These are phyloP conservation scores for Suricata suricatta DNA, from an alignment of 2,113 vertebrate genomes.

Conservation along the genomic window DNA sequence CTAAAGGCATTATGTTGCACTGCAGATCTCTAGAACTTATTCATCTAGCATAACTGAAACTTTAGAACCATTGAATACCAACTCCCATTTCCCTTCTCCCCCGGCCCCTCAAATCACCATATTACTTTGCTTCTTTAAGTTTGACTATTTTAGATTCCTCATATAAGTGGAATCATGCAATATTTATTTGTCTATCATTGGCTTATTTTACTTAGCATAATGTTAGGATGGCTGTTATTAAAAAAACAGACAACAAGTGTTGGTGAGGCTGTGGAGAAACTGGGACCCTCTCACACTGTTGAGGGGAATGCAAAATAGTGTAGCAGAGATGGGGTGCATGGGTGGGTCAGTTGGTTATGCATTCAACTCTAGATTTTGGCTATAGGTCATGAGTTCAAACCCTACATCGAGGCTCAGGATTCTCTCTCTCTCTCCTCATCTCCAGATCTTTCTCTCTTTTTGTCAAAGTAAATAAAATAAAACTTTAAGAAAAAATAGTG, in stretches of 20 bases:
- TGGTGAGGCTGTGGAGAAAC: not conserved
- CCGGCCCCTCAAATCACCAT: not conserved
- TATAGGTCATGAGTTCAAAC: no score
- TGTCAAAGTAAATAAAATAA: no score
- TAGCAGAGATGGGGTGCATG: not conserved
- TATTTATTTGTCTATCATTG: not conserved
- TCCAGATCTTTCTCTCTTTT: no score
- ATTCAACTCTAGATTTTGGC: no score
- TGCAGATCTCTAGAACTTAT: not conserved
- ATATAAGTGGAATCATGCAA: not conserved
- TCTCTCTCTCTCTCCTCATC: no score
- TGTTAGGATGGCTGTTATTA: not conserved
- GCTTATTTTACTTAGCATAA: not conserved
- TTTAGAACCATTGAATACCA: not conserved
- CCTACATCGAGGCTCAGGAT: no score
- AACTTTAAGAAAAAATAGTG: not conserved
- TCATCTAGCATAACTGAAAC: not conserved
- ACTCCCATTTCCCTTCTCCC: not conserved
- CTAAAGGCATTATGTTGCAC: not conserved
- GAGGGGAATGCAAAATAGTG: not conserved
- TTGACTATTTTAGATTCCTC: not conserved
- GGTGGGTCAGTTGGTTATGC: no score
- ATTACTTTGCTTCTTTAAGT: not conserved
- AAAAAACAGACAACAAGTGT: not conserved
- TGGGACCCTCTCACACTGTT: not conserved